Evolutionary conservation across 2,797 vertebrate genomes (phyloP).

Genomic region (Cichlasoma orientale): DNA sequence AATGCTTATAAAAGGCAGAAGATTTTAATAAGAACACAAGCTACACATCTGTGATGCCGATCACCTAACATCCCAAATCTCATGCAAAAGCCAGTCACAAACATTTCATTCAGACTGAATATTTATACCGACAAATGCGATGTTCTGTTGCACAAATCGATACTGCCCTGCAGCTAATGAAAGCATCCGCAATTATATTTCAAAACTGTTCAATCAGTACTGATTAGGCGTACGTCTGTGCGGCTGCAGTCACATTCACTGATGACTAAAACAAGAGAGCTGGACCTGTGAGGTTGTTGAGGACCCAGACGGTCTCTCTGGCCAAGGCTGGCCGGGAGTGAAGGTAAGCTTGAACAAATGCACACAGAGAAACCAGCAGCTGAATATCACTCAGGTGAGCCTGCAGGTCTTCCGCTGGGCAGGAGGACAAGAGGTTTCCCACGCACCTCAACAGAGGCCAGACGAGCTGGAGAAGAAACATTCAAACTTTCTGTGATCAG

Average conservation of each 20-base stretch:
- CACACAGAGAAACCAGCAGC: slow-evolving; percentile 84
- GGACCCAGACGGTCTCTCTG: slow-evolving; percentile 90
- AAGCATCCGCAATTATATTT: neutral
- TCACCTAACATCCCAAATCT: neutral
- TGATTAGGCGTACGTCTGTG: neutral
- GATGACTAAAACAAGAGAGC: neutral
- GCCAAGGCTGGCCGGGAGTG: slow-evolving; percentile 81
- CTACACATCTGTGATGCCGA: too few relatives aligned
- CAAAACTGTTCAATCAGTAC: accelerated
- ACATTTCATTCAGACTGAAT: neutral
- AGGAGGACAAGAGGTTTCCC: slow-evolving; percentile 86
- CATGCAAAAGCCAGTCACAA: neutral
- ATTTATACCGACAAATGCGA: neutral
- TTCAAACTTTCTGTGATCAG: neutral
- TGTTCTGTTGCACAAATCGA: accelerated
- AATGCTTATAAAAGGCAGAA: too few relatives aligned
- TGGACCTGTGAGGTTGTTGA: slow-evolving; percentile 95
- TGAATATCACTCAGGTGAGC: slow-evolving; percentile 71
- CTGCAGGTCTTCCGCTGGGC: slow-evolving; percentile 40
- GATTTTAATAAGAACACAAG: too few relatives aligned
- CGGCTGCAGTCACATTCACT: neutral
- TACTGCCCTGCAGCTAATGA: neutral
- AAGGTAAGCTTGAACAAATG: slow-evolving; percentile 82
- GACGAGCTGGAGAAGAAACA: slow-evolving; percentile 78
- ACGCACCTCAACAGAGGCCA: slow-evolving; percentile 91